Conservation (phyloP, 1,140 invertebrate genomes). For the Amyelois transitella region DNA sequence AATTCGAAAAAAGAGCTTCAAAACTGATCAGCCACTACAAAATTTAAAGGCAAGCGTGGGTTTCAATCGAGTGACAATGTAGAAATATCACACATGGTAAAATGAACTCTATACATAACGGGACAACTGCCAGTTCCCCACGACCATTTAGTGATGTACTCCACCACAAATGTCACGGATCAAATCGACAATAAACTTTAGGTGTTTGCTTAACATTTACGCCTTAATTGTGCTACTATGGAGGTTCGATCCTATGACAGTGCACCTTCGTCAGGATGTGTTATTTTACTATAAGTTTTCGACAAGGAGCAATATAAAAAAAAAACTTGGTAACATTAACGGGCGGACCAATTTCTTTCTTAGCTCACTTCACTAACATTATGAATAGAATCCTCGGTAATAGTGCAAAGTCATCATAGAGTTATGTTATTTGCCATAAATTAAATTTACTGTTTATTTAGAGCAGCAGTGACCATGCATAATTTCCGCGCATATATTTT, state of each 20-base stretch:
- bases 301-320: too few relatives aligned
- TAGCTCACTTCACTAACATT: not conserved
- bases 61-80: slow-evolving; percentile 42
- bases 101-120: slow-evolving; percentile 13
- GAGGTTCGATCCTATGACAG: slow-evolving; percentile 51
- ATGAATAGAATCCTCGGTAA: not conserved
- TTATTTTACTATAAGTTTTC: too few relatives aligned
- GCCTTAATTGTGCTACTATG: slow-evolving; percentile 59
- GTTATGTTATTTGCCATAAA: too few relatives aligned
- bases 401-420: too few relatives aligned
- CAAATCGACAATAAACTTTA: slow-evolving; percentile 59
- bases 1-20: not conserved
- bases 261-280: slow-evolving; percentile 46
- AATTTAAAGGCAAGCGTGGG: slow-evolving; percentile 37
- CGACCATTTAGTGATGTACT: slow-evolving; percentile 16
- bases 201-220: slow-evolving; percentile 71
- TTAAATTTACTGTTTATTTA: too few relatives aligned
- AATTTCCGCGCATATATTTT: too few relatives aligned
- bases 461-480: too few relatives aligned
- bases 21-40: slow-evolving; percentile 24
- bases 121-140: slow-evolving; percentile 6
- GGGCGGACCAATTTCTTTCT: too few relatives aligned
- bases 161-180: slow-evolving; percentile 56
- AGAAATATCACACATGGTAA: slow-evolving; percentile 20
- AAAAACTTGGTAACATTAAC: too few relatives aligned